phyloP scores from a whole-genome alignment of 2,888 invertebrate genomes.

The Meteorus cinctellus region DNA sequence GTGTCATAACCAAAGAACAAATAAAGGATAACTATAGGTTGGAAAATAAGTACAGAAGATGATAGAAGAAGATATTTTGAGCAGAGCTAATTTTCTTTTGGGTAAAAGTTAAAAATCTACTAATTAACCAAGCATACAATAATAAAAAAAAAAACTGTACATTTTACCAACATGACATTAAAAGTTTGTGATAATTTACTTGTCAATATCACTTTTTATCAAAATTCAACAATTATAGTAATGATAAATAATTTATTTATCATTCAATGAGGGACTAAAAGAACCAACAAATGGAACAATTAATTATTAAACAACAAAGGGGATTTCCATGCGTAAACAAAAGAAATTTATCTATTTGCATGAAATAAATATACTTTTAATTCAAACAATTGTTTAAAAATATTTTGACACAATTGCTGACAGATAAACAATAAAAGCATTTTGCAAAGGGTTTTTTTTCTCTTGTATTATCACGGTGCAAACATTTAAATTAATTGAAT shows the following conservation, averaged over 20 bases:
- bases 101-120: not conserved
- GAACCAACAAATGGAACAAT: too few relatives aligned
- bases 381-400: slow-evolving; percentile 16
- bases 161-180: not conserved
- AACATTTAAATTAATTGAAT: slow-evolving; percentile 57
- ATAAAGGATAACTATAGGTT: not conserved
- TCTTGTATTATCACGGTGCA: slow-evolving; percentile 61
- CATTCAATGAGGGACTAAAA: too few relatives aligned
- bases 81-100: not conserved
- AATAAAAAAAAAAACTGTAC: not conserved
- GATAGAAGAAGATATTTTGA: not conserved
- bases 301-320: too few relatives aligned
- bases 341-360: not conserved
- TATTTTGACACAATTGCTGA: not conserved
- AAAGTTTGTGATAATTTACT: too few relatives aligned
- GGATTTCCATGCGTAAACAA: too few relatives aligned
- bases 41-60: not conserved
- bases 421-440: slow-evolving; percentile 59
- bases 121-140: not conserved
- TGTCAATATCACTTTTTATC: too few relatives aligned
- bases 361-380: not conserved
- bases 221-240: too few relatives aligned
- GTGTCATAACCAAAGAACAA: not conserved
- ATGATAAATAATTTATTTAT: too few relatives aligned
- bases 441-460: slow-evolving; percentile 55